Evolutionary conservation across 2,797 vertebrate species (phyloP).

Genomic region (Sebastes cheni): DNA sequence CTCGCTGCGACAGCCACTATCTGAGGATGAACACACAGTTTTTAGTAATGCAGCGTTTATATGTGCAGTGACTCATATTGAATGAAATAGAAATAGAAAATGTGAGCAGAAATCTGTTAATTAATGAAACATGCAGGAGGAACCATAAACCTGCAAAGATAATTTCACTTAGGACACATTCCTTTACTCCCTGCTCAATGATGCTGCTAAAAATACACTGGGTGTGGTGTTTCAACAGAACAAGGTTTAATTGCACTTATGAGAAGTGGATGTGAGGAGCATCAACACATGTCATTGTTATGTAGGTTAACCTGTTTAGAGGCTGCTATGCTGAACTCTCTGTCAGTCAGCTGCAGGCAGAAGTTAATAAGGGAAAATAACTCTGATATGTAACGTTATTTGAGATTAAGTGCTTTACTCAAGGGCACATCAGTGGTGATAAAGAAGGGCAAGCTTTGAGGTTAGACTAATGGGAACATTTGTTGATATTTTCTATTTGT

Average conservation of each 20-base stretch:
- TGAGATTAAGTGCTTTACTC: too few relatives aligned
- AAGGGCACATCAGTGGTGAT: too few relatives aligned
- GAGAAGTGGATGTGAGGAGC: background rate
- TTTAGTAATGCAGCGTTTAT: background rate
- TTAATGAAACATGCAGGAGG: background rate
- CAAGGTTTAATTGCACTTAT: background rate
- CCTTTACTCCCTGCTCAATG: background rate
- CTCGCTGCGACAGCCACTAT: conserved; percentile 31
- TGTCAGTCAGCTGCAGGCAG: background rate
- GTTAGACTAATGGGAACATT: background rate
- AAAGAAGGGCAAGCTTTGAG: background rate
- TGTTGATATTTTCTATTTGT: background rate
- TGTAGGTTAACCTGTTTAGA: background rate
- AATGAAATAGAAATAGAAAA: background rate
- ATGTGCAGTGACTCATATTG: background rate
- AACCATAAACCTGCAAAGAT: background rate
- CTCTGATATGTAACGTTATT: too few relatives aligned
- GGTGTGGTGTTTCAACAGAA: background rate
- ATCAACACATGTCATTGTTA: background rate
- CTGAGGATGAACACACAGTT: background rate
- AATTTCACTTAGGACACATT: background rate
- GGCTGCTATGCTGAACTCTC: too few relatives aligned
- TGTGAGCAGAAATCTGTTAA: background rate
- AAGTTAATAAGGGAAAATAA: too few relatives aligned
- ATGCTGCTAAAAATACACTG: background rate